Percentiles rank a stretch among this genome's conserved stretches.
These are phyloP conservation scores for Malthinus flaveolus DNA, from an alignment of 2,888 invertebrate genomes.

Conservation along the genomic window DNA sequence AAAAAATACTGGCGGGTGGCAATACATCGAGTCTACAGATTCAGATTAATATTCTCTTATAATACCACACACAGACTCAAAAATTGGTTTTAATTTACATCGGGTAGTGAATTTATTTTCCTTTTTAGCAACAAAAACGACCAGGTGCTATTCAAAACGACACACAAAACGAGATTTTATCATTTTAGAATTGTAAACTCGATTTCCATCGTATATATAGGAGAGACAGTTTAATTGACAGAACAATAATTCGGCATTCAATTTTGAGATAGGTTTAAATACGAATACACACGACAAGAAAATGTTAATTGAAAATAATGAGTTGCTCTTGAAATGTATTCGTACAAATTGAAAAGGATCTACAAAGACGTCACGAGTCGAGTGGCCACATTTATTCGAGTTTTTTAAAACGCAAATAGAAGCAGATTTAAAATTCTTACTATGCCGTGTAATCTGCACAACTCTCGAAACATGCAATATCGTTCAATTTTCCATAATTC, in stretches of 20 bases:
- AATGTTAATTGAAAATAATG: conserved; percentile 31
- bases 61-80: not conserved
- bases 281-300: conserved; percentile 11
- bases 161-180: conserved; percentile 9
- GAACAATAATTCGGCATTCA: conserved; percentile 24
- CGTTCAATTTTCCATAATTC: conserved; percentile 29
- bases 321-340: conserved; percentile 11
- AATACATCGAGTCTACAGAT: conserved; percentile 3
- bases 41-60: conserved; percentile 12
- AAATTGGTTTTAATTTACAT: not conserved
- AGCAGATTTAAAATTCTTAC: conserved; percentile 11
- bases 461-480: conserved; percentile 25
- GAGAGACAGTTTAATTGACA: conserved; percentile 21
- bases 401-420: conserved; percentile 13
- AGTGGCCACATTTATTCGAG: conserved; percentile 18
- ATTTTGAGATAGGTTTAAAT: conserved; percentile 19
- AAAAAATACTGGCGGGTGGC: conserved; percentile 17
- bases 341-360: conserved; percentile 20
- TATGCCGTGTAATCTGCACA: conserved; percentile 13
- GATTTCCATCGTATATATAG: conserved; percentile 13
- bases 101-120: not conserved
- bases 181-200: conserved; percentile 13
- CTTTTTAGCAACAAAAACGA: conserved; percentile 7
- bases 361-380: conserved; percentile 13
- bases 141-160: conserved; percentile 9